Evolutionary conservation across 1,140 invertebrate species (phyloP).

Genomic region (Cylas formicarius): DNA sequence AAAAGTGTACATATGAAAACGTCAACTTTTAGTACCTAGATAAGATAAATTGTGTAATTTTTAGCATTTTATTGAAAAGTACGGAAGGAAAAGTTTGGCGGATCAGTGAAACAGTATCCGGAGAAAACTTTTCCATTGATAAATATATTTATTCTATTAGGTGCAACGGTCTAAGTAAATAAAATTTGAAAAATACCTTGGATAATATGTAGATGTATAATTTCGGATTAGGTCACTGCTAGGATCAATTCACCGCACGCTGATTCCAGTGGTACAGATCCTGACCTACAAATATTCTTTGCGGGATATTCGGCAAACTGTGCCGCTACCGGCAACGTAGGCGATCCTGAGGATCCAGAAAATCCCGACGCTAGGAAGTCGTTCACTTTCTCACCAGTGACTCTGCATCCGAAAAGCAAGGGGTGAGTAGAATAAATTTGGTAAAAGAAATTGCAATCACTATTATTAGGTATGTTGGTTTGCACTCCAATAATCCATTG

Average conservation of each 20-base stretch:
- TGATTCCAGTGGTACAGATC: conserved; percentile 46
- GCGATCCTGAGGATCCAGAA: conserved; percentile 40
- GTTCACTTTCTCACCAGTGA: conserved; percentile 59
- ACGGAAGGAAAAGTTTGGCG: too few relatives aligned
- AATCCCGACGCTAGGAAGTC: conserved; percentile 43
- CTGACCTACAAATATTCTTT: conserved; percentile 63
- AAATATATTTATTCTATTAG: too few relatives aligned
- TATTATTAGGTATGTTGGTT: conserved; percentile 18
- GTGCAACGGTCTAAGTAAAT: too few relatives aligned
- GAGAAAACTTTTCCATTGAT: too few relatives aligned
- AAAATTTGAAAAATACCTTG: too few relatives aligned
- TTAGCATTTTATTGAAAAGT: too few relatives aligned
- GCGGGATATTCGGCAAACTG: conserved; percentile 59
- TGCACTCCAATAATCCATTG: conserved; percentile 69
- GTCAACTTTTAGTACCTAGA: too few relatives aligned
- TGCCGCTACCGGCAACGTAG: conserved; percentile 47
- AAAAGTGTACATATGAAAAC: too few relatives aligned
- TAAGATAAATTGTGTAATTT: too few relatives aligned
- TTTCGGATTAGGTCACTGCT: conserved; percentile 52
- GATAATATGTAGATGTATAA: too few relatives aligned
- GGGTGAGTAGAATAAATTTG: conserved; percentile 43
- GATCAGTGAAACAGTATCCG: too few relatives aligned
- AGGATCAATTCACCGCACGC: conserved; percentile 53
- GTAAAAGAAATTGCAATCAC: background rate
- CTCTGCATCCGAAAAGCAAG: conserved; percentile 72